phyloP scores from a whole-genome alignment of 2,113 vertebrate species.

The Hydropotes inermis region DNA sequence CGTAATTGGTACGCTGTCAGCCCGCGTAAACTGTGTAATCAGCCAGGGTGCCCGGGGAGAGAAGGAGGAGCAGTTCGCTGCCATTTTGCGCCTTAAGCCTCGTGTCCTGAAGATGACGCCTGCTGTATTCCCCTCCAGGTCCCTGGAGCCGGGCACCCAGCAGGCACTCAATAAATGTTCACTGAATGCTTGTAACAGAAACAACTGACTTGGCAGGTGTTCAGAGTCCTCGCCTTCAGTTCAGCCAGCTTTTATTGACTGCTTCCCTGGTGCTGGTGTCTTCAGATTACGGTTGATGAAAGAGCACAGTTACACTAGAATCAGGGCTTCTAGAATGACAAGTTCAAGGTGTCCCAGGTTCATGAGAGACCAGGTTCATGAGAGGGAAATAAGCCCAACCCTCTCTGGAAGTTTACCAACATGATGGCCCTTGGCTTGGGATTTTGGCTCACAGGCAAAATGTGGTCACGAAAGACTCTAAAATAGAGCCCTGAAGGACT shows the following conservation, averaged over 20 bases:
- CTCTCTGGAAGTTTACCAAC: background rate
- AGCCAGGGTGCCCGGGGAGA: background rate
- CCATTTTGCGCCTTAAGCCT: background rate
- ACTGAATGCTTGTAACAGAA: rapidly evolving
- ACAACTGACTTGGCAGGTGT: background rate
- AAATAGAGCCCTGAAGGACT: background rate
- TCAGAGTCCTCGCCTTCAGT: rapidly evolving
- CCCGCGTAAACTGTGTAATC: background rate
- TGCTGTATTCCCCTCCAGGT: rapidly evolving
- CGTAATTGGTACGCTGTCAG: conserved; percentile 2
- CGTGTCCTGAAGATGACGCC: rapidly evolving
- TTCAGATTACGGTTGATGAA: background rate
- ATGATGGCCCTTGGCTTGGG: background rate
- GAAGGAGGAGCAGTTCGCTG: background rate
- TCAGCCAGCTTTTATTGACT: rapidly evolving
- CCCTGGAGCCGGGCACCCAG: background rate
- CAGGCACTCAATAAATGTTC: background rate
- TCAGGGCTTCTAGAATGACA: background rate
- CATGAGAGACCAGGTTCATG: background rate
- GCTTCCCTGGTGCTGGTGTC: background rate
- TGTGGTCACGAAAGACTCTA: background rate
- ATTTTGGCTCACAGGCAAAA: background rate
- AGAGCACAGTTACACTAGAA: rapidly evolving
- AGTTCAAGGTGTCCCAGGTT: background rate
- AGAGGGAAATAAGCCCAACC: background rate